Evolutionary conservation across 2,888 invertebrate species (phyloP), one percentile per base, ranked within the genome.

Genomic region (Cephonodes hylas): DNA sequence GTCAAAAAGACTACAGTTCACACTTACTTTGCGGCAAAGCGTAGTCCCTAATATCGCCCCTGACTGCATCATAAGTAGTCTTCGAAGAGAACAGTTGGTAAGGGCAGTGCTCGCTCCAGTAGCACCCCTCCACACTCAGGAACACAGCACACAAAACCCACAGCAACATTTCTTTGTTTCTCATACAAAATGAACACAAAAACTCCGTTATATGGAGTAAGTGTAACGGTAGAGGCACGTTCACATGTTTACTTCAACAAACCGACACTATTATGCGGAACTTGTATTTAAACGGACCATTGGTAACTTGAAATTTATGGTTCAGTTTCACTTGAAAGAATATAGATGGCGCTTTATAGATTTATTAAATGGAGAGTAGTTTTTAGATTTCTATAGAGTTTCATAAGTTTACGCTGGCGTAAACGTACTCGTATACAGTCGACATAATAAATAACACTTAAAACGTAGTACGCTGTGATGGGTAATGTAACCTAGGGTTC

Each of bases 31-130:
- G 61, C 1, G 82, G 81, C 10, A 64, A 61, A 0, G 67, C 64
- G 48, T 77, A 74, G 62, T 91, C 88, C 48, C 90, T 77, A 15
- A 90, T 80, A 59, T 91, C 91, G 0, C 91, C 90, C 58, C 91
- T 73, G 0, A 89, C 63, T 0, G 77, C 73, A 1, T 88, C 88
- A 58, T 92, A 91, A 0, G 88, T 86, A 0, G 91, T 89, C 65
- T 86, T 90, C 0, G 88, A 77, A 0, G 86, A 83, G 63, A 79
- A 88, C 65, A 85, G 58, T 3, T 68, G 68, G 58, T 81, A 86
- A 0, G 81, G 71, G 42, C 86, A 86, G 46, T 77, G 68, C 0
- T 73, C 66, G 66, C 85, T 89, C 83, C 82, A 89, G 61, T 90
- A 89, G 61, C 90, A 90, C 0, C 72, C 66, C n/a, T 67, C 63